Evolutionary conservation across 2,113 vertebrate genomes (phyloP).

Genomic region (Archilochus colubris): DNA sequence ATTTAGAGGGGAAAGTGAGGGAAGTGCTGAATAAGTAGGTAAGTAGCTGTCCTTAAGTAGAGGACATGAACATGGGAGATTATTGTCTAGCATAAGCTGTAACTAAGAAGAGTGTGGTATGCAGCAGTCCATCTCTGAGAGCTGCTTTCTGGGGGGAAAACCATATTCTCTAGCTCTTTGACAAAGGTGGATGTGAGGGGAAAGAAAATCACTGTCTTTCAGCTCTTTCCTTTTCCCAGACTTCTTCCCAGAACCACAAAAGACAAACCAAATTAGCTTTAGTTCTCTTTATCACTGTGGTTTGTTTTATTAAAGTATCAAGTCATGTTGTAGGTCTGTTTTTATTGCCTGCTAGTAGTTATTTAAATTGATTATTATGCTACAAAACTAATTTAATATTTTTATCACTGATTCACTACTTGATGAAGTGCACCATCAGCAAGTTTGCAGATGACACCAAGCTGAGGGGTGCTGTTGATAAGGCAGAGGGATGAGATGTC

Average conservation of each 20-base stretch:
- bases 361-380: background rate
- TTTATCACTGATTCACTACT: no score
- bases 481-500: no score
- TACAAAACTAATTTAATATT: background rate
- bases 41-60: no score
- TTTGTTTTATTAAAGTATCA: background rate
- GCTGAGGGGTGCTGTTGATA: no score
- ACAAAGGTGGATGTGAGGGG: background rate
- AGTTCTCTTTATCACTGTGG: background rate
- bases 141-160: background rate
- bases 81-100: background rate
- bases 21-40: background rate
- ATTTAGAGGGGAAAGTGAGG: background rate
- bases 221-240: background rate
- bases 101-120: background rate
- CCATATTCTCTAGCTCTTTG: background rate
- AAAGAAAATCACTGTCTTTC: background rate
- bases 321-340: background rate
- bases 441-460: no score
- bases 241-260: background rate
- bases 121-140: fast-evolving
- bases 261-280: background rate
- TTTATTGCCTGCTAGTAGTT: background rate
- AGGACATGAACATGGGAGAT: no score
- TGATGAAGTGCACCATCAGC: no score